Evolutionary conservation across 2,888 invertebrate species (phyloP).

Genomic region (Chorisops tibialis): DNA sequence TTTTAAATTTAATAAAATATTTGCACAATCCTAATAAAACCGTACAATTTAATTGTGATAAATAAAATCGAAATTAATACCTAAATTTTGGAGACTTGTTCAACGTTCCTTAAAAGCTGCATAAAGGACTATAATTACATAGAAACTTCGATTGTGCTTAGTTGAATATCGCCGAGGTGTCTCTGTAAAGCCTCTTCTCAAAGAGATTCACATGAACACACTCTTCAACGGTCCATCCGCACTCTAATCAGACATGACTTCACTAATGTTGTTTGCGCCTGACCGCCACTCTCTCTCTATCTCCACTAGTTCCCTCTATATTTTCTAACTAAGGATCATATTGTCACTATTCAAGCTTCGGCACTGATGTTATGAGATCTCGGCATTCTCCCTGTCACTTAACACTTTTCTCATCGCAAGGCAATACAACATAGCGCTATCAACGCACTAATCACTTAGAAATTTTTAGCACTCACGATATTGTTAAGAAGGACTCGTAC

Average conservation of each 20-base stretch:
- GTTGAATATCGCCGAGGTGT: conserved; percentile 7
- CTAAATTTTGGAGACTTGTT: no score
- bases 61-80: no score
- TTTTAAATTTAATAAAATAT: no score
- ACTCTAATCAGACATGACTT: conserved; percentile 29
- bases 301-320: conserved; percentile 15
- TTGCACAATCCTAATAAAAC: no score
- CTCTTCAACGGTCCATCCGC: not conserved
- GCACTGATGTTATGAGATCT: not conserved
- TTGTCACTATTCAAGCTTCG: conserved; percentile 12
- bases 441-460: not conserved
- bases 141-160: no score
- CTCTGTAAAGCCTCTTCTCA: not conserved
- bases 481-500: no score
- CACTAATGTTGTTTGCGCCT: conserved; percentile 30
- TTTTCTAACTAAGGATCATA: conserved; percentile 19
- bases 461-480: no score
- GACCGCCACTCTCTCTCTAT: conserved; percentile 18
- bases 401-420: not conserved
- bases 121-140: no score
- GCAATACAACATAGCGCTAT: not conserved
- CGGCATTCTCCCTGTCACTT: not conserved
- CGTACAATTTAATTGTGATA: no score
- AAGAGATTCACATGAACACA: conserved; percentile 13
- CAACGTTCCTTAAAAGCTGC: no score